phyloP scores from a whole-genome alignment of 2,888 invertebrate genomes.

The Lamproptera curius region DNA sequence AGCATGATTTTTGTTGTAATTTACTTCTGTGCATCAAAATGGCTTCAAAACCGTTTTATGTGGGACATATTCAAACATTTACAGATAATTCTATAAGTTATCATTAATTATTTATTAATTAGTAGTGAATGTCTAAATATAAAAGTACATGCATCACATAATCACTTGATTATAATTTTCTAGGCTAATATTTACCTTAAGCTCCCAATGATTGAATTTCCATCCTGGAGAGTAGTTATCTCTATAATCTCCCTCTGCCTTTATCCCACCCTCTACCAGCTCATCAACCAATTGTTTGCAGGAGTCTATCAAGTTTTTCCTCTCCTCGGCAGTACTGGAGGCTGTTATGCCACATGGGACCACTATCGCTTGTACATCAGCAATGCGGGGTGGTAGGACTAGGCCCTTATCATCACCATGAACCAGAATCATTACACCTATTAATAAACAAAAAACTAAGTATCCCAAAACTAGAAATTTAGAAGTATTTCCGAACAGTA shows the following conservation, averaged over 20 bases:
- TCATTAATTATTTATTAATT: too few species aligned
- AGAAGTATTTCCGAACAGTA: too few species aligned
- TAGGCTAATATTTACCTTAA: too few species aligned
- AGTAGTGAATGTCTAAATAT: too few species aligned
- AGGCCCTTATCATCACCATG: slow-evolving; percentile 98
- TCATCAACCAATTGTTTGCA: slow-evolving; percentile 84
- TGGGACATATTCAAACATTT: too few species aligned
- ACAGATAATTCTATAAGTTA: too few species aligned
- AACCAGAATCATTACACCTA: slow-evolving; percentile 92
- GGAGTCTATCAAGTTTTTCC: slow-evolving; percentile 80
- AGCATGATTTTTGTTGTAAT: too few species aligned
- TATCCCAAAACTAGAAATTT: too few species aligned
- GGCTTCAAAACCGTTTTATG: too few species aligned
- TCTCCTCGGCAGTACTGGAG: slow-evolving; percentile 84
- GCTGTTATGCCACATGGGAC: slow-evolving; percentile 98
- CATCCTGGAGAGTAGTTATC: slow-evolving; percentile 99
- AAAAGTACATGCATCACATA: too few species aligned
- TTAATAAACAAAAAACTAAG: neutral
- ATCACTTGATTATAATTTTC: too few species aligned
- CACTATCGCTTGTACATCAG: slow-evolving; percentile 91
- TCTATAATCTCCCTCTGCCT: slow-evolving; percentile 91
- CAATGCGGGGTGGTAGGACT: slow-evolving; percentile 96
- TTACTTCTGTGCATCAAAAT: too few species aligned
- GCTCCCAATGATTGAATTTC: slow-evolving; percentile 99
- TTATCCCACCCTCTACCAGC: slow-evolving; percentile 80